phyloP scores from a whole-genome alignment of 2,113 vertebrate genomes.

The Colinus virginianus region DNA sequence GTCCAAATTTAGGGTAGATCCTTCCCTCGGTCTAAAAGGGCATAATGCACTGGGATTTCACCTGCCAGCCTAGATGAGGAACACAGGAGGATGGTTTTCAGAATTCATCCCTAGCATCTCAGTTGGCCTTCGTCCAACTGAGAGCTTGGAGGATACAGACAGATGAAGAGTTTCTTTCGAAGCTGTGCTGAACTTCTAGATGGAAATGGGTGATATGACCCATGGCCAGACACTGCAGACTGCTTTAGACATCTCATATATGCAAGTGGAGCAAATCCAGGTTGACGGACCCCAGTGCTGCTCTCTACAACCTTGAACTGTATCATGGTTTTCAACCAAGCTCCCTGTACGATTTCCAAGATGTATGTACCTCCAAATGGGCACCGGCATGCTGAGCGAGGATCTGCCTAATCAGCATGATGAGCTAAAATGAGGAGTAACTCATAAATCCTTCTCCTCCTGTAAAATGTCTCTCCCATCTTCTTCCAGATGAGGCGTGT shows the following conservation, averaged over 20 bases:
- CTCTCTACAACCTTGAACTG: background rate
- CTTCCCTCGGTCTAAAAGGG: slow-evolving; percentile 14
- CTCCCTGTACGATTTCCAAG: background rate
- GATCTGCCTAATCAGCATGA: slow-evolving; percentile 22
- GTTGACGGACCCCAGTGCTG: background rate
- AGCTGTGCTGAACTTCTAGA: background rate
- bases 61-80: background rate
- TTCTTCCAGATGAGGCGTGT: background rate
- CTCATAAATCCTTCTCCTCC: slow-evolving; percentile 13
- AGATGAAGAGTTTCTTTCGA: background rate
- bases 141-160: background rate
- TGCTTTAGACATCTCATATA: background rate
- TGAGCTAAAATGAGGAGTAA: background rate
- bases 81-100: background rate
- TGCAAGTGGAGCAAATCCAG: background rate
- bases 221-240: background rate
- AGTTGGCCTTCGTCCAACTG: background rate
- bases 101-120: background rate
- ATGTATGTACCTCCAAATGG: background rate
- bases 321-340: background rate
- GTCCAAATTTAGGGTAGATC: background rate
- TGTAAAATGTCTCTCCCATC: background rate
- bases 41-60: background rate
- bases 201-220: background rate
- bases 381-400: slow-evolving; percentile 5